phyloP scores from a whole-genome alignment of 2,888 invertebrate species.

The Baccha elongata region DNA sequence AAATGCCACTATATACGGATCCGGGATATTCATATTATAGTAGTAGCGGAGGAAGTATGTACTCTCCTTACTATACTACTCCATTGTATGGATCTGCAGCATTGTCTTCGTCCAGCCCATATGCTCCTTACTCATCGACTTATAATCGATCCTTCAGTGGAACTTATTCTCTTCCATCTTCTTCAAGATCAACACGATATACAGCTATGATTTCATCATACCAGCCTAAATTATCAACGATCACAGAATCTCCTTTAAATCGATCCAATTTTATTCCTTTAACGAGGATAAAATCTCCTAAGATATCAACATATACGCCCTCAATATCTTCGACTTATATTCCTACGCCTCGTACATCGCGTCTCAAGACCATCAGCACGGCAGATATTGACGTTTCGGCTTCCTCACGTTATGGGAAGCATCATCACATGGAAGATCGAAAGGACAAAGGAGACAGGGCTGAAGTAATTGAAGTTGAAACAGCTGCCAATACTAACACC shows the following conservation, averaged over 20 bases:
- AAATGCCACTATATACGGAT: constrained; percentile 88
- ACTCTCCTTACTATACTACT: constrained; percentile 83
- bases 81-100: constrained; percentile 79
- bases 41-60: constrained; percentile 82
- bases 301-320: constrained; percentile 83
- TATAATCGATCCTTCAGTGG: constrained; percentile 83
- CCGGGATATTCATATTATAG: constrained; percentile 84
- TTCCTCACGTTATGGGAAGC: constrained; percentile 83
- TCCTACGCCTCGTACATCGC: constrained; percentile 84
- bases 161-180: constrained; percentile 78
- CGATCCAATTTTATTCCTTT: constrained; percentile 80
- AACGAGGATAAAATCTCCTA: constrained; percentile 84
- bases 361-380: constrained; percentile 90
- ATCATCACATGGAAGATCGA: constrained; percentile 49
- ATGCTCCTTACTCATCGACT: constrained; percentile 83
- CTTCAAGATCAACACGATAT: constrained; percentile 77
- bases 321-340: constrained; percentile 81
- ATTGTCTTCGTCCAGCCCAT: constrained; percentile 83
- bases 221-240: constrained; percentile 89
- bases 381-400: constrained; percentile 93
- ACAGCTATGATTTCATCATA: constrained; percentile 83
- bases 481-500: constrained; percentile 2
- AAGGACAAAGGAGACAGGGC: constrained; percentile 28
- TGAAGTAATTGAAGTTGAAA: constrained; percentile 12
- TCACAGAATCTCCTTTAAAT: constrained; percentile 84